phyloP scores from a whole-genome alignment of 2,888 invertebrate species.

The Nomada ruficornis region DNA sequence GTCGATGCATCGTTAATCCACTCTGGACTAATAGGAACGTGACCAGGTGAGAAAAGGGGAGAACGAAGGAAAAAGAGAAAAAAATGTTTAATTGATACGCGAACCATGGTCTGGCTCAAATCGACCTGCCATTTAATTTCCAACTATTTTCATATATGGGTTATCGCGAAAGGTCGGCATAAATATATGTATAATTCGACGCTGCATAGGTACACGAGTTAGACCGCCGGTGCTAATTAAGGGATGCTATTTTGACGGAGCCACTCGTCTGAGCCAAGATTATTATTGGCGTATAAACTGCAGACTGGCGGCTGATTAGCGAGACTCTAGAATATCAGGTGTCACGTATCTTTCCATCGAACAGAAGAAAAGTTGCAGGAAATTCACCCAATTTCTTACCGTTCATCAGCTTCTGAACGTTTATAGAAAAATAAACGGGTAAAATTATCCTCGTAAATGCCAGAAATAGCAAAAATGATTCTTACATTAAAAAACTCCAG shows the following conservation, averaged over 20 bases:
- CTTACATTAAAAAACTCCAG: no score
- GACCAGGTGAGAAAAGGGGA: no score
- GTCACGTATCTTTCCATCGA: conserved; percentile 8
- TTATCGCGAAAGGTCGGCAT: not conserved
- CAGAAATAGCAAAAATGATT: no score
- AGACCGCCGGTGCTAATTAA: conserved; percentile 22
- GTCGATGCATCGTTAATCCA: no score
- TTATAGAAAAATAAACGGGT: no score
- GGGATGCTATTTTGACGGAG: conserved; percentile 17
- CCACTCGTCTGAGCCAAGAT: conserved; percentile 37
- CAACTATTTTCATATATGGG: conserved; percentile 11
- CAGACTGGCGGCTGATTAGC: not conserved
- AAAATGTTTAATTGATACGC: no score
- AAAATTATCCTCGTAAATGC: no score
- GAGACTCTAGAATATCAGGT: conserved; percentile 58
- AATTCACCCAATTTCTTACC: no score
- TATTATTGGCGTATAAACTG: conserved; percentile 50
- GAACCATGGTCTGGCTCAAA: not conserved
- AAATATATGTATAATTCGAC: conserved; percentile 8
- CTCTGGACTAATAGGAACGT: no score
- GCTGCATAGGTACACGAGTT: conserved; percentile 13
- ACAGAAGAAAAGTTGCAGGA: not conserved
- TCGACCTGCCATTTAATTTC: not conserved
- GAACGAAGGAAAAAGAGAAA: not conserved
- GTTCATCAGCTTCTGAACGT: no score